These are phyloP conservation scores for Heptranchias perlo DNA, from an alignment of 2,113 vertebrate species.

Conservation along the genomic window DNA sequence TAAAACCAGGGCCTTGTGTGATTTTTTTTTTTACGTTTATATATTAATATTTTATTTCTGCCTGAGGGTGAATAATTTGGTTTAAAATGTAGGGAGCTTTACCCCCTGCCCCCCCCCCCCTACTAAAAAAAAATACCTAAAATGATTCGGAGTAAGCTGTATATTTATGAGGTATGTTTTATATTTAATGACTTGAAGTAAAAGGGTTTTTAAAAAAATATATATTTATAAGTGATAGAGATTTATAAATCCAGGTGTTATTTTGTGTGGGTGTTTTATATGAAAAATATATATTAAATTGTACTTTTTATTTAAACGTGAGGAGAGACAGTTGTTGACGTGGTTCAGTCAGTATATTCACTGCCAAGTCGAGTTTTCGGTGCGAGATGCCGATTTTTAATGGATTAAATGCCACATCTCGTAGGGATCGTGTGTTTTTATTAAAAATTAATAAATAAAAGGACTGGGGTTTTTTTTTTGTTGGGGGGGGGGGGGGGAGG, in stretches of 20 bases:
- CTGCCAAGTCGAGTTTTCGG: not conserved
- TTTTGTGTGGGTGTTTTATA: not conserved
- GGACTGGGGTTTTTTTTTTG: too few relatives aligned
- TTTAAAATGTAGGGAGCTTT: too few relatives aligned
- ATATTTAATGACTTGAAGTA: not conserved
- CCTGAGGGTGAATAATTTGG: too few relatives aligned
- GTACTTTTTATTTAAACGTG: not conserved
- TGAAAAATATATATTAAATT: not conserved
- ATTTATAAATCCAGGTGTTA: not conserved
- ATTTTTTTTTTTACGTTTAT: not conserved
- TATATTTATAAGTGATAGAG: too few relatives aligned
- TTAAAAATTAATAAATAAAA: not conserved
- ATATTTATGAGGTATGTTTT: not conserved
- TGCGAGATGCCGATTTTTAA: not conserved
- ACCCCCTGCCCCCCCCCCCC: not conserved
- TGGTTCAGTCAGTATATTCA: slow-evolving; percentile 17
- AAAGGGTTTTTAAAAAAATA: too few relatives aligned
- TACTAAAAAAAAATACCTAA: too few relatives aligned
- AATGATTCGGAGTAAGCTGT: too few relatives aligned
- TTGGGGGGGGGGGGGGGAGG: slow-evolving; percentile 30
- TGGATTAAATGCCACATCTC: not conserved
- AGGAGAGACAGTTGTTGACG: not conserved
- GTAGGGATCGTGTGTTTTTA: not conserved
- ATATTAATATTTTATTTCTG: not conserved
- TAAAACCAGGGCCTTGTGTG: not conserved